Evolutionary conservation across 2,888 invertebrate species (phyloP).

Genomic region (Pachymerium ferrugineum): DNA sequence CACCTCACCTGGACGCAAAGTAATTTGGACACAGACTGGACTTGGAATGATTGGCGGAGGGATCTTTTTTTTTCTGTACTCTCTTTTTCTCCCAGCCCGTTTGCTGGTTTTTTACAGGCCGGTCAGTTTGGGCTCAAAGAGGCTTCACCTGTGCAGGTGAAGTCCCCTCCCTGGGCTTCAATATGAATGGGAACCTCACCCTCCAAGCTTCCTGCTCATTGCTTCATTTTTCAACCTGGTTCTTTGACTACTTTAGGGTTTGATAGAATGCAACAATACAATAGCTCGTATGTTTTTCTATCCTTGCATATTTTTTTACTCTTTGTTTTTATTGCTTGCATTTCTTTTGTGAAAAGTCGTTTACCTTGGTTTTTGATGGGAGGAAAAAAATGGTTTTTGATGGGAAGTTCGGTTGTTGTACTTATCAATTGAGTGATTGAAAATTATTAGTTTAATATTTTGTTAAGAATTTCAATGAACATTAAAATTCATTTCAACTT

Average conservation of each 20-base stretch:
- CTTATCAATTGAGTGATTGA: too few species aligned
- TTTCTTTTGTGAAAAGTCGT: neutral
- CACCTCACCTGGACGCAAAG: slow-evolving; percentile 15
- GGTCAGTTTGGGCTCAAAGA: slow-evolving; percentile 27
- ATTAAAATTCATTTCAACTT: too few species aligned
- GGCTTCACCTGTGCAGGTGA: slow-evolving; percentile 18
- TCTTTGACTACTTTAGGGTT: slow-evolving; percentile 22
- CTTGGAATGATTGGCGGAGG: slow-evolving; percentile 19
- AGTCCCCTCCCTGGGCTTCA: slow-evolving; percentile 14
- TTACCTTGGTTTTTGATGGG: neutral
- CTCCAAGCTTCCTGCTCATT: slow-evolving; percentile 24
- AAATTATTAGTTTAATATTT: too few species aligned
- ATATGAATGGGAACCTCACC: slow-evolving; percentile 24
- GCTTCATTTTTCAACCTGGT: slow-evolving; percentile 24
- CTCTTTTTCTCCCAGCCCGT: neutral
- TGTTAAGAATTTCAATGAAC: too few species aligned
- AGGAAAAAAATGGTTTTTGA: neutral
- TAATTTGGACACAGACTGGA: slow-evolving; percentile 27
- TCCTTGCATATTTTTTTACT: neutral
- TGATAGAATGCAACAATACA: slow-evolving; percentile 21
- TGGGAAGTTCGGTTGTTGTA: too few species aligned
- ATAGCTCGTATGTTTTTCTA: slow-evolving; percentile 14
- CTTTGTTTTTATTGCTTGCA: neutral
- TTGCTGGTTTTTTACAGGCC: slow-evolving; percentile 25
- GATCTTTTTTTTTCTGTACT: neutral